Evolutionary conservation across 2,113 vertebrate genomes (phyloP).

Genomic region (Cricetomys ansorgei): DNA sequence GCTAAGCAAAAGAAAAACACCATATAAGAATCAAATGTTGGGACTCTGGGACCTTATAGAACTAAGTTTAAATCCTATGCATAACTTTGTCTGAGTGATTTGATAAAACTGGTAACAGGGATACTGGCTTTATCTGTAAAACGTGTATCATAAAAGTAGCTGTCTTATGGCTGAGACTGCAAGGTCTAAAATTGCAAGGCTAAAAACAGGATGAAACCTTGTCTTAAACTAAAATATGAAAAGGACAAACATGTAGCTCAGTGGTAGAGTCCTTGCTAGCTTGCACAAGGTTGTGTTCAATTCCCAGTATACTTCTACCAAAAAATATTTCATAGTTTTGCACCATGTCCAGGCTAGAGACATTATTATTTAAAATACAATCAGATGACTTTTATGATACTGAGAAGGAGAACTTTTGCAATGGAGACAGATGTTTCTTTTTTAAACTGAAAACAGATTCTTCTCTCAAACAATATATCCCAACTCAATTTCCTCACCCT

Average conservation of each 20-base stretch:
- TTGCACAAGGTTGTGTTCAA: too few relatives aligned
- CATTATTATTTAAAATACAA: neutral
- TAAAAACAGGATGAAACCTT: neutral
- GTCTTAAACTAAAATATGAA: neutral
- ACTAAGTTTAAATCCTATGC: neutral
- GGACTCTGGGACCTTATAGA: neutral
- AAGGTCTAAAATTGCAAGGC: too few relatives aligned
- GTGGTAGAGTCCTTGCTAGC: neutral
- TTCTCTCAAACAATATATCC: too few relatives aligned
- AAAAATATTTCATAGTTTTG: neutral
- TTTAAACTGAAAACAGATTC: too few relatives aligned
- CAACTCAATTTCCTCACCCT: too few relatives aligned
- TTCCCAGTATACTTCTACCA: neutral
- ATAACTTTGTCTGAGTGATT: neutral
- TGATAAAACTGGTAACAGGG: neutral
- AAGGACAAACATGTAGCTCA: neutral
- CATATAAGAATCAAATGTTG: neutral
- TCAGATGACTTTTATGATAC: neutral
- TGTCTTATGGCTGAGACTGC: neutral
- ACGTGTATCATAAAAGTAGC: neutral
- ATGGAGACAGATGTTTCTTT: neutral
- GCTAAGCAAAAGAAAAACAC: neutral
- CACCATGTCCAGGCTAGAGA: neutral
- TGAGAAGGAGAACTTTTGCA: neutral
- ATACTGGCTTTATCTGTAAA: neutral